These are phyloP conservation scores for Furcula furcula DNA, from an alignment of 2,888 invertebrate genomes.

Conservation along the genomic window DNA sequence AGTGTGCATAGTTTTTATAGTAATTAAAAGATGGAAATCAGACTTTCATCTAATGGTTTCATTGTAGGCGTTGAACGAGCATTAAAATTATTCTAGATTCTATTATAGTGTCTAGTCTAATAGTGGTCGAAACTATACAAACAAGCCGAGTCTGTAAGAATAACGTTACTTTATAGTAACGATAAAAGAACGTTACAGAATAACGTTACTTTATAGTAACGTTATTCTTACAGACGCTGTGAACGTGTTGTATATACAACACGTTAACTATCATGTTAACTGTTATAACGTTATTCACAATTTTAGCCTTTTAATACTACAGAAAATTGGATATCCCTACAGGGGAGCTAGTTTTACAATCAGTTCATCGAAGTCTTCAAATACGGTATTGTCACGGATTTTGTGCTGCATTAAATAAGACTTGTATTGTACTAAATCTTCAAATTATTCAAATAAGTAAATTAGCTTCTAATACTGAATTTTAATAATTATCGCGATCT, in stretches of 20 bases:
- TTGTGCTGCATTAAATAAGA: slow-evolving; percentile 17
- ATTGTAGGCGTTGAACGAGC: slow-evolving; percentile 13
- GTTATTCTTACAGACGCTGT: no score
- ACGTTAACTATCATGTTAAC: no score
- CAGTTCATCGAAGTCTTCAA: slow-evolving; percentile 52
- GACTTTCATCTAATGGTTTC: slow-evolving; percentile 34
- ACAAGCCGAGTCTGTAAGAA: slow-evolving; percentile 24
- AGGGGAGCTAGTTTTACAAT: slow-evolving; percentile 41
- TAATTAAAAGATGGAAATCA: slow-evolving; percentile 45
- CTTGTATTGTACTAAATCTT: background rate
- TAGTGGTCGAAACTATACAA: slow-evolving; percentile 38
- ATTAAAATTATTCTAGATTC: slow-evolving; percentile 20
- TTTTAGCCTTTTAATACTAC: slow-evolving; percentile 38
- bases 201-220: no score
- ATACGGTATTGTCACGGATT: slow-evolving; percentile 51
- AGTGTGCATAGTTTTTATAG: slow-evolving; percentile 33
- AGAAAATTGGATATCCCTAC: slow-evolving; percentile 51
- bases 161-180: slow-evolving; percentile 3
- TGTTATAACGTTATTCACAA: slow-evolving; percentile 10
- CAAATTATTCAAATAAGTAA: slow-evolving; percentile 12
- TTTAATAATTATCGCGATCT: slow-evolving; percentile 23
- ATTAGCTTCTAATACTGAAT: slow-evolving; percentile 32
- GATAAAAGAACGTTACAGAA: no score
- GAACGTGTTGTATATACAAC: no score
- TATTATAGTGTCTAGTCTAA: slow-evolving; percentile 28